Evolutionary conservation across 1,140 invertebrate genomes (phyloP).

Genomic region (Oncopeltus fasciatus): DNA sequence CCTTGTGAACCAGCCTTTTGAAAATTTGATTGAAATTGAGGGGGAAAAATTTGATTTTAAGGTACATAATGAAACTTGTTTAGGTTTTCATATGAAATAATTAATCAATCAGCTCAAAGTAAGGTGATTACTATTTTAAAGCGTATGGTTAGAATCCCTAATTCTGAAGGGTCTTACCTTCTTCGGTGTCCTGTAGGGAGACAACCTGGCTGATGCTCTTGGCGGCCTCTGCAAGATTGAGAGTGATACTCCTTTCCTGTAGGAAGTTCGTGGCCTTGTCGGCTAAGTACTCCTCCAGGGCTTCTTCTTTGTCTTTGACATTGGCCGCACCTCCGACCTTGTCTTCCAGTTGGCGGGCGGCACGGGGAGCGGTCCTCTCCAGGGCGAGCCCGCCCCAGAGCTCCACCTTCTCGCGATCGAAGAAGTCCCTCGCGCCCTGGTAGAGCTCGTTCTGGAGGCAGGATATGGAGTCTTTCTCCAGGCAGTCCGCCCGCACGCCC

Average conservation of each 20-base stretch:
- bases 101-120: no score
- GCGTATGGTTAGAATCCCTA: no score
- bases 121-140: no score
- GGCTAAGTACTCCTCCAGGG: conserved; percentile 42
- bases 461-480: conserved; percentile 47
- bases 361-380: conserved; percentile 23
- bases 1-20: no score
- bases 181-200: conserved; percentile 28
- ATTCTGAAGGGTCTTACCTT: no score
- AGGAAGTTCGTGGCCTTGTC: conserved; percentile 40
- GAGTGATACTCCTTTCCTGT: conserved; percentile 37
- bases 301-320: conserved; percentile 38
- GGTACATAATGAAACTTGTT: no score
- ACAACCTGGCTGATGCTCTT: conserved; percentile 34
- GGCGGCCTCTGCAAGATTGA: conserved; percentile 38
- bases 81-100: no score
- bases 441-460: conserved; percentile 47
- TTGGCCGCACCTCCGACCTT: conserved; percentile 34
- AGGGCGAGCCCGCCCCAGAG: conserved; percentile 40
- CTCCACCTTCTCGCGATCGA: conserved; percentile 41
- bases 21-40: no score
- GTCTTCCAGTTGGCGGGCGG: conserved; percentile 28
- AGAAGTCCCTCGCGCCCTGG: conserved; percentile 43
- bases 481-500: conserved; percentile 31
- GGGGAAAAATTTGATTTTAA: no score